Percentiles rank a stretch among this genome's conserved stretches.
These are phyloP conservation scores for Botia almorhae DNA, from an alignment of 2,797 vertebrate genomes.

Conservation along the genomic window DNA sequence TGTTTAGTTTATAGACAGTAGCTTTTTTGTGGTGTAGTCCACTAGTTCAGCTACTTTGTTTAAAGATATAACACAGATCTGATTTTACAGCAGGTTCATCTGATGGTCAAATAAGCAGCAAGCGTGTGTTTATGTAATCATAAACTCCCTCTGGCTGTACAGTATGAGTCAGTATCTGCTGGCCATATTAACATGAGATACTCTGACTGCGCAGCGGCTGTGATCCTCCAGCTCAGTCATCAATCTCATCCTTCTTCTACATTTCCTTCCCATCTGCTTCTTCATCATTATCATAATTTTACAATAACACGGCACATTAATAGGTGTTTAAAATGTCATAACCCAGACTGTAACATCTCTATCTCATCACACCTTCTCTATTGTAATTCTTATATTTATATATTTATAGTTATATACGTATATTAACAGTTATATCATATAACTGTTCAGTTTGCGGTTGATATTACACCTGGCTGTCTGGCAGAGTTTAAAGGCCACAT, in stretches of 20 bases:
- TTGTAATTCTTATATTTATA: background rate
- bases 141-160: constrained; percentile 13
- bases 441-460: constrained; percentile 15
- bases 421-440: too few species aligned
- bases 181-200: background rate
- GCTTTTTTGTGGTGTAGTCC: background rate
- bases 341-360: constrained; percentile 22
- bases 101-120: background rate
- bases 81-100: background rate
- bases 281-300: constrained; percentile 3
- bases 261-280: constrained; percentile 2
- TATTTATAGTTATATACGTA: too few species aligned
- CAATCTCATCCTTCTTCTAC: constrained; percentile 1
- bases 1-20: background rate
- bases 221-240: constrained; percentile 9
- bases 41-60: background rate
- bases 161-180: constrained; percentile 18
- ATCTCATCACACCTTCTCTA: background rate
- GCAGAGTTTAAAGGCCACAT: background rate
- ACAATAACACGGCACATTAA: constrained; percentile 19
- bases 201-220: constrained; percentile 31
- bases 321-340: constrained; percentile 36
- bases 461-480: constrained; percentile 7
- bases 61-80: background rate
- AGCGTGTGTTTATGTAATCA: too few species aligned